These are phyloP conservation scores for Lutra lutra DNA, from an alignment of 2,797 vertebrate species.

Conservation along the genomic window DNA sequence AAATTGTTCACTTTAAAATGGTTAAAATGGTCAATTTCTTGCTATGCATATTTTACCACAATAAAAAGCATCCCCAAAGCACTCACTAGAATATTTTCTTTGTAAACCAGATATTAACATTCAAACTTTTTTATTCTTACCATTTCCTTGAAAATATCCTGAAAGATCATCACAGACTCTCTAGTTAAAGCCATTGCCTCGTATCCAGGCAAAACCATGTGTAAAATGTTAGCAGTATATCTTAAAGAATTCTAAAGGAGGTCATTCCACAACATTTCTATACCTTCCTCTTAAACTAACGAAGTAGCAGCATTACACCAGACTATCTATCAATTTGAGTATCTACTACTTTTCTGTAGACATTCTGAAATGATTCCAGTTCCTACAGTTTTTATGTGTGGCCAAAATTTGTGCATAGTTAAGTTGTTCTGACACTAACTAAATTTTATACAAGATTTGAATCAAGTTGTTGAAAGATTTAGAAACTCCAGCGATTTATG, in stretches of 20 bases:
- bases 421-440: conserved; percentile 55
- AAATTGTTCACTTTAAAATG: background rate
- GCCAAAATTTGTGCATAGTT: background rate
- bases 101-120: conserved; percentile 1
- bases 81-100: background rate
- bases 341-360: background rate
- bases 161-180: conserved; percentile 1
- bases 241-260: background rate
- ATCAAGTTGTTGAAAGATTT: conserved; percentile 60
- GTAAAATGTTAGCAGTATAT: background rate
- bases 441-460: conserved; percentile 48
- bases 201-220: background rate
- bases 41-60: conserved; percentile 34
- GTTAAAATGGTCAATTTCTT: background rate
- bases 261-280: background rate
- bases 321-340: background rate
- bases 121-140: background rate
- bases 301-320: background rate
- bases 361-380: conserved; percentile 33
- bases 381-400: background rate
- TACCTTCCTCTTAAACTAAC: background rate
- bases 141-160: conserved; percentile 38
- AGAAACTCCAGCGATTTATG: conserved; percentile 35
- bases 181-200: background rate
- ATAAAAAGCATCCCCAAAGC: background rate